A percentile compares a stretch with the other conserved stretches of the same genome.
phyloP scores from a whole-genome alignment of 2,888 invertebrate species.

The Pandemis corylana region DNA sequence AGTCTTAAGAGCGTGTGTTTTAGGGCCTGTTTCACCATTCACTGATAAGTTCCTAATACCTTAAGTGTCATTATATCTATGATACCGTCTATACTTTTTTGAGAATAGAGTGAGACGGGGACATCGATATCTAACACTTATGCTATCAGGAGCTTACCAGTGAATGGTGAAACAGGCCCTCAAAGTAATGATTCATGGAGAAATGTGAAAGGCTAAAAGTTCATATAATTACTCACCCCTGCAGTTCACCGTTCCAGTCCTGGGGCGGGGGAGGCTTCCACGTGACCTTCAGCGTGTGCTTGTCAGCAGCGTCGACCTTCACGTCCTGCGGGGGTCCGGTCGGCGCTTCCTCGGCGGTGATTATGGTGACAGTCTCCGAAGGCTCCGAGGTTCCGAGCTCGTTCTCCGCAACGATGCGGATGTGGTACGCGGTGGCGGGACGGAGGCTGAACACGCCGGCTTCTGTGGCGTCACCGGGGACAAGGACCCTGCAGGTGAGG shows the following conservation, averaged over 20 bases:
- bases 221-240: constrained; percentile 61
- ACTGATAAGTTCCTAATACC: no score
- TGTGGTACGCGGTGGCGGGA: constrained; percentile 96
- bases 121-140: no score
- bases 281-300: constrained; percentile 93
- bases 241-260: constrained; percentile 96
- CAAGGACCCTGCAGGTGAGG: constrained; percentile 86
- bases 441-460: constrained; percentile 95
- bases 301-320: constrained; percentile 94
- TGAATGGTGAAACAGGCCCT: no score
- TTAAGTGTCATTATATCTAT: no score
- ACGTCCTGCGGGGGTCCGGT: constrained; percentile 93
- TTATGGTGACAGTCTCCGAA: constrained; percentile 96
- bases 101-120: no score
- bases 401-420: constrained; percentile 96
- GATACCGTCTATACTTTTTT: no score
- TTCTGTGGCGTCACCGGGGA: constrained; percentile 95
- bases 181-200: no score
- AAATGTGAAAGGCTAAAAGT: no score
- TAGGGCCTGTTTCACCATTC: no score
- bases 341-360: constrained; percentile 96
- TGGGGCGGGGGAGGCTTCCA: constrained; percentile 96
- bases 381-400: constrained; percentile 96
- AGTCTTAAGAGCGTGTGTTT: no score
- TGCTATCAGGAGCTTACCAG: no score